phyloP scores from a whole-genome alignment of 1,140 invertebrate genomes.

The Dolichoris vasculosae region DNA sequence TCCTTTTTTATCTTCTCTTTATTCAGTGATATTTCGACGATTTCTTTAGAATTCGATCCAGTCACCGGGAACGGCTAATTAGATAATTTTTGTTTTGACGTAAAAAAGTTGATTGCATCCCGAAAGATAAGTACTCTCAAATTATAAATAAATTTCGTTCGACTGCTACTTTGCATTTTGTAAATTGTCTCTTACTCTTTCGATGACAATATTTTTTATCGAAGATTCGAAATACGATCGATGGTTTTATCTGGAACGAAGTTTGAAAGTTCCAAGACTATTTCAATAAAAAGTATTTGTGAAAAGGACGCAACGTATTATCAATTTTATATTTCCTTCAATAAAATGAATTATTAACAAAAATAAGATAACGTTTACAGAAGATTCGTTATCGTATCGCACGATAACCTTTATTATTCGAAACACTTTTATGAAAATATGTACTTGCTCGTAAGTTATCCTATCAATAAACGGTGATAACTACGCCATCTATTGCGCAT shows the following conservation, averaged over 20 bases:
- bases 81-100: constrained; percentile 23
- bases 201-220: too few species aligned
- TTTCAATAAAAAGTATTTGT: too few species aligned
- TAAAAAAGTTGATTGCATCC: not conserved
- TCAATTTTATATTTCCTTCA: not conserved
- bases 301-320: not conserved
- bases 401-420: constrained; percentile 1
- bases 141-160: not conserved
- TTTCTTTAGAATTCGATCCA: constrained; percentile 3
- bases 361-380: not conserved
- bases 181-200: too few species aligned
- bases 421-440: not conserved
- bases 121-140: not conserved
- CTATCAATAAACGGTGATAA: not conserved
- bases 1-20: not conserved
- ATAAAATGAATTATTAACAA: not conserved
- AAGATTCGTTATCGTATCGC: not conserved
- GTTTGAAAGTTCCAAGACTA: too few species aligned
- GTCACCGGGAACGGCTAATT: not conserved
- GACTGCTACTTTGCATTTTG: too few species aligned
- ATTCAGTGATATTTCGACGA: not conserved
- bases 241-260: too few species aligned
- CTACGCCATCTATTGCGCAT: not conserved
- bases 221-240: too few species aligned
- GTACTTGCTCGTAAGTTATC: not conserved